Evolutionary conservation across 2,797 vertebrate genomes (phyloP).

Genomic region (Neosilurus mollespiculum): DNA sequence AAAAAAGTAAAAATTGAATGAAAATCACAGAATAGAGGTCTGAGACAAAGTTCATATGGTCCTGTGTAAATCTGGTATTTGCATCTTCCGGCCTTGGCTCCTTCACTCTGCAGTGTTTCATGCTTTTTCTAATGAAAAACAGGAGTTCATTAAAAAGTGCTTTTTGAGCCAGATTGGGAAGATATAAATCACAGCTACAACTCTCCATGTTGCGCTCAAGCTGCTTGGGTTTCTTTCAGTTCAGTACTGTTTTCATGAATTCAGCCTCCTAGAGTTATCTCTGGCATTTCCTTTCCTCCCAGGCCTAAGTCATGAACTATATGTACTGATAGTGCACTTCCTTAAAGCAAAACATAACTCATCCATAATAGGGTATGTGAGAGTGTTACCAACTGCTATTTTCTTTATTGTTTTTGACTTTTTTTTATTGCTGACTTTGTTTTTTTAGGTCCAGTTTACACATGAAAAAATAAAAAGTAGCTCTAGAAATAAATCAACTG

Average conservation of each 20-base stretch:
- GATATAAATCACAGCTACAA: background rate
- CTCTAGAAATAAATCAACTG: background rate
- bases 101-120: background rate
- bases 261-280: constrained; percentile 64
- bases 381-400: background rate
- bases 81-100: background rate
- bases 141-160: background rate
- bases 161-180: background rate
- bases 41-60: background rate
- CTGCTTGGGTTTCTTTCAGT: constrained; percentile 49
- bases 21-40: background rate
- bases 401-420: background rate
- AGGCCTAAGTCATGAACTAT: constrained; percentile 38
- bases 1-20: background rate
- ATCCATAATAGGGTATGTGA: constrained; percentile 39
- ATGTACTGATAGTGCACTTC: constrained; percentile 49
- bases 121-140: background rate
- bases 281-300: constrained; percentile 68
- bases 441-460: background rate
- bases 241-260: constrained; percentile 55
- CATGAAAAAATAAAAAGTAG: background rate
- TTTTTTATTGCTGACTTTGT: background rate
- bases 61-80: background rate
- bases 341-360: constrained; percentile 48
- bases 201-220: background rate